Percentiles rank a stretch among this genome's conserved stretches.
Evolutionary conservation across 2,113 vertebrate genomes (phyloP).

Genomic region (Tychaedon coryphoeus): DNA sequence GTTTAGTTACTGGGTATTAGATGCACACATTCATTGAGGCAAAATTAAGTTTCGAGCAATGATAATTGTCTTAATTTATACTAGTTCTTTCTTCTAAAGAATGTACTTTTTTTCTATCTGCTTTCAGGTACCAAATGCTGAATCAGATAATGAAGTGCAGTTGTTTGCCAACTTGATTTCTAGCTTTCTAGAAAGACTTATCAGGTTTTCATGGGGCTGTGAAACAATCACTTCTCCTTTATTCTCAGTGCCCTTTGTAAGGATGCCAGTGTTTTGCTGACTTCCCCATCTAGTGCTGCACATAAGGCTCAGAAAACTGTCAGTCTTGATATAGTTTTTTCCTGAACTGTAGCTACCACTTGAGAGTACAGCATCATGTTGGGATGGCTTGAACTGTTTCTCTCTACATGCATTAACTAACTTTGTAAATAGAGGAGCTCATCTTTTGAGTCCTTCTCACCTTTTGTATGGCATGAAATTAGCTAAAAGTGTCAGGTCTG

Average conservation of each 20-base stretch:
- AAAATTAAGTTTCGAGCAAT: not conserved
- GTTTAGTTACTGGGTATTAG: not conserved
- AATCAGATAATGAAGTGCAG: not conserved
- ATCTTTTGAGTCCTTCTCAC: not conserved
- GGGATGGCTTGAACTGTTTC: not conserved
- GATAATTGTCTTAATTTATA: not conserved
- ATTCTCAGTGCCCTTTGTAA: not conserved
- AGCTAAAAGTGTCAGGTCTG: not conserved
- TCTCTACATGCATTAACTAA: not conserved
- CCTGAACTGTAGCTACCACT: not conserved
- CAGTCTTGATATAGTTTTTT: not conserved
- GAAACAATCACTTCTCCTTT: not conserved
- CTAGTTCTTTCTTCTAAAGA: not conserved
- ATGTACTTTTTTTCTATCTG: not conserved
- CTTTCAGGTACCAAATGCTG: not conserved
- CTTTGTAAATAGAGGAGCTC: not conserved
- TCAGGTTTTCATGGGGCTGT: not conserved
- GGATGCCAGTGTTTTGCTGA: not conserved
- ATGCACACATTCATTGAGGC: not conserved
- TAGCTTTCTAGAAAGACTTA: not conserved
- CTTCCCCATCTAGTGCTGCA: not conserved
- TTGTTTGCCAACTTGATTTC: not conserved
- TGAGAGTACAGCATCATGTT: not conserved
- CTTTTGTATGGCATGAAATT: not conserved
- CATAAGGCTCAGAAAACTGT: not conserved